Evolutionary conservation across 2,113 vertebrate species (phyloP).

Genomic region (Alligator sinensis): DNA sequence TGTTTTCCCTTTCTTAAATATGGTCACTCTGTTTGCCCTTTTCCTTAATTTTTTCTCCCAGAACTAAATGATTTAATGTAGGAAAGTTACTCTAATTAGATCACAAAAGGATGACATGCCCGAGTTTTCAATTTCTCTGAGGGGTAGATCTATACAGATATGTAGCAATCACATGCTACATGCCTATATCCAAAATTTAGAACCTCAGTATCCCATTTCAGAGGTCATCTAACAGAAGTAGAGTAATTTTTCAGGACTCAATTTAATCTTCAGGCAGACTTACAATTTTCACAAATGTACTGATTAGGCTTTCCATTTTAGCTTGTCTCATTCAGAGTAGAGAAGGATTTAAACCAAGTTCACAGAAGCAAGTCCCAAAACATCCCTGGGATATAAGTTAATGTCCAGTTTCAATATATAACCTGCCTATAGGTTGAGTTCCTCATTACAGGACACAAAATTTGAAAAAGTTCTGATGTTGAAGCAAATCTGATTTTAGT

Average conservation of each 20-base stretch:
- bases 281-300: not conserved
- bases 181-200: too few species aligned
- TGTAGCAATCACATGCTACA: too few species aligned
- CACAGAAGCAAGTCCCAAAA: not conserved
- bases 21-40: too few species aligned
- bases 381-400: not conserved
- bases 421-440: not conserved
- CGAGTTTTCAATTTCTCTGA: not conserved
- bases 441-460: rapidly evolving
- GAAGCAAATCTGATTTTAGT: not conserved
- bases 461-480: not conserved
- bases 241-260: not conserved
- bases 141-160: not conserved
- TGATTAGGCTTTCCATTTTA: not conserved
- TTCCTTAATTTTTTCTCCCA: not conserved
- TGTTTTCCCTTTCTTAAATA: too few species aligned
- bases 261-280: not conserved
- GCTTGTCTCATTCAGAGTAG: slow-evolving; percentile 35
- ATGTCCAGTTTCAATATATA: not conserved
- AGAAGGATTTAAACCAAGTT: not conserved
- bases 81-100: not conserved
- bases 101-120: not conserved
- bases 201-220: not conserved
- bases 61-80: not conserved
- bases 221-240: not conserved